These are phyloP conservation scores for Pseudochromis fuscus DNA, from an alignment of 2,797 vertebrate species.

Conservation along the genomic window DNA sequence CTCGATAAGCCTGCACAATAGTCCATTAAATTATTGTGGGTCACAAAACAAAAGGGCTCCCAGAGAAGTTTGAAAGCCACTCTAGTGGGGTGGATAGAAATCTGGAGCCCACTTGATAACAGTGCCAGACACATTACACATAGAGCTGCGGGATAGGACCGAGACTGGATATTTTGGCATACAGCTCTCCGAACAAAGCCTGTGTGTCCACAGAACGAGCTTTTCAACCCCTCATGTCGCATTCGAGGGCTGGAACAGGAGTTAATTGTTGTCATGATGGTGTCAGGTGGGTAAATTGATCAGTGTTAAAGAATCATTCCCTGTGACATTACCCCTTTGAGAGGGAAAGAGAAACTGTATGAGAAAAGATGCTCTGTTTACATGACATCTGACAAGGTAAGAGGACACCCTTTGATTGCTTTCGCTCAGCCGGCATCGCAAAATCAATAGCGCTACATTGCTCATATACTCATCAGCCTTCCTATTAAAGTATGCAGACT, in stretches of 20 bases:
- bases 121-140: conserved; percentile 67
- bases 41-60: conserved; percentile 72
- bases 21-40: conserved; percentile 65
- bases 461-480: conserved; percentile 64
- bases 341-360: conserved; percentile 69
- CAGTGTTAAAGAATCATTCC: conserved; percentile 79
- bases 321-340: conserved; percentile 76
- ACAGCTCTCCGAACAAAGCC: conserved; percentile 61
- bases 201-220: conserved; percentile 60
- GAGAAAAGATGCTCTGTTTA: conserved; percentile 78
- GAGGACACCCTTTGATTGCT: conserved; percentile 77
- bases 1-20: conserved; percentile 58
- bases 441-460: conserved; percentile 76
- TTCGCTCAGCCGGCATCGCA: conserved; percentile 68
- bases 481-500: conserved; percentile 53
- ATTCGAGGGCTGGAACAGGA: conserved; percentile 58
- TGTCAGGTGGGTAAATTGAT: conserved; percentile 83
- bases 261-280: conserved; percentile 84
- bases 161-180: conserved; percentile 62
- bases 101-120: conserved; percentile 70
- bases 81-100: conserved; percentile 63
- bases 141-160: conserved; percentile 55
- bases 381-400: conserved; percentile 78
- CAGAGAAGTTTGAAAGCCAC: conserved; percentile 72
- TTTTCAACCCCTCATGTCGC: conserved; percentile 37